Conservation (phyloP, 2,113 vertebrate species). For the Plecturocebus donacophilus region DNA sequence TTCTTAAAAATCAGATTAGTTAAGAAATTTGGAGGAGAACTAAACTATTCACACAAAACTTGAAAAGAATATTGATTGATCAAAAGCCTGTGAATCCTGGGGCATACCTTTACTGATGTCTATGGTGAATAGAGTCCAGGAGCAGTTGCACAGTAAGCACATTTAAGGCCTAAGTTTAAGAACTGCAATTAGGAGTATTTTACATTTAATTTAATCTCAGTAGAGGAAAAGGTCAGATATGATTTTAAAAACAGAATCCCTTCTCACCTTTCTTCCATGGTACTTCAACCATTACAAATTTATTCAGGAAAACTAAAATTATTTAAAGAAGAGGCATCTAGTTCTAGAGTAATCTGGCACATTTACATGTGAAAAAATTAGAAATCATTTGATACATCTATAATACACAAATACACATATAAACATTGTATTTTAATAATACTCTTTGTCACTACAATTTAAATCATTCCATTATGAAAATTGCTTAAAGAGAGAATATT, state of each 20-base stretch:
- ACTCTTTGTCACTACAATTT: conserved; percentile 72
- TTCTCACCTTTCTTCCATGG: conserved; percentile 21
- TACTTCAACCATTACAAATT: conserved; percentile 49
- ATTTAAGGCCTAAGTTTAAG: neutral
- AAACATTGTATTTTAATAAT: conserved; percentile 79
- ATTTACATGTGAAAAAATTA: conserved; percentile 49
- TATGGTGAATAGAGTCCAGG: neutral
- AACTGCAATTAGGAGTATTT: neutral
- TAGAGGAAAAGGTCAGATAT: conserved; percentile 23
- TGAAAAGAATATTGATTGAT: conserved; percentile 39
- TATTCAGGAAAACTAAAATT: conserved; percentile 61
- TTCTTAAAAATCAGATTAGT: neutral
- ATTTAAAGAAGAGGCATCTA: conserved; percentile 51
- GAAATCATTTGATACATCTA: conserved; percentile 38
- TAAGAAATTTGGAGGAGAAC: conserved; percentile 28
- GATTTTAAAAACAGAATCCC: conserved; percentile 28
- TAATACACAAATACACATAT: conserved; percentile 66
- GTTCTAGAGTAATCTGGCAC: conserved; percentile 54
- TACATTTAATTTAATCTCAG: conserved; percentile 20
- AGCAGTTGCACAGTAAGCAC: neutral
- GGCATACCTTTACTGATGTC: neutral
- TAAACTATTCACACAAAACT: neutral
- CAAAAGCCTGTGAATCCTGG: neutral
- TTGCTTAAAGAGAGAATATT: conserved; percentile 75
- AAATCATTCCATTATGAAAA: conserved; percentile 80